These are phyloP conservation scores for Heliconius melpomene DNA, from an alignment of 1,140 invertebrate species.

Conservation along the genomic window DNA sequence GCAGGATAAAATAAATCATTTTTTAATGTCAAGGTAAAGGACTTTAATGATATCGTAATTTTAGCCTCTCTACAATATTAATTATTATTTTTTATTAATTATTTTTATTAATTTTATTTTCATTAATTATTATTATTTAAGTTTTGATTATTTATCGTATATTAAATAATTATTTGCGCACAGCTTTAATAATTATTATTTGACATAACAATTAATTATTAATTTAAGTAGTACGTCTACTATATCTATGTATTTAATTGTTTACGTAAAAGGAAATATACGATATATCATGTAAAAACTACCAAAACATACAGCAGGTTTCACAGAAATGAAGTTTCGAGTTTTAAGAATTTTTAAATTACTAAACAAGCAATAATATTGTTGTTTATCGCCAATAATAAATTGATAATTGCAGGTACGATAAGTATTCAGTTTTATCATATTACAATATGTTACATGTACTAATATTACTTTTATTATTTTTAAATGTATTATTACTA, in stretches of 20 bases:
- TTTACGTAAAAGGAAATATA: neutral
- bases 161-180: no score
- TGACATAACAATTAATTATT: neutral
- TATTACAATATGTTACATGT: neutral
- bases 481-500: neutral
- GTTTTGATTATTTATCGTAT: no score
- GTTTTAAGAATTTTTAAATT: neutral
- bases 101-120: no score
- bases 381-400: neutral
- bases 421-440: neutral
- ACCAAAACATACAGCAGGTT: neutral
- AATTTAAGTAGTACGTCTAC: neutral
- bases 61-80: neutral
- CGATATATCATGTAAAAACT: neutral
- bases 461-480: neutral
- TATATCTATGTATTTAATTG: no score
- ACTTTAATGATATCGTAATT: neutral
- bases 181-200: neutral
- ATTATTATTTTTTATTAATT: no score
- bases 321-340: neutral
- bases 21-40: neutral
- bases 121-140: no score
- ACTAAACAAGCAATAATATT: neutral
- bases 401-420: neutral
- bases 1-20: neutral